phyloP scores from a whole-genome alignment of 1,140 invertebrate genomes.

The Ceratina calcarata region DNA sequence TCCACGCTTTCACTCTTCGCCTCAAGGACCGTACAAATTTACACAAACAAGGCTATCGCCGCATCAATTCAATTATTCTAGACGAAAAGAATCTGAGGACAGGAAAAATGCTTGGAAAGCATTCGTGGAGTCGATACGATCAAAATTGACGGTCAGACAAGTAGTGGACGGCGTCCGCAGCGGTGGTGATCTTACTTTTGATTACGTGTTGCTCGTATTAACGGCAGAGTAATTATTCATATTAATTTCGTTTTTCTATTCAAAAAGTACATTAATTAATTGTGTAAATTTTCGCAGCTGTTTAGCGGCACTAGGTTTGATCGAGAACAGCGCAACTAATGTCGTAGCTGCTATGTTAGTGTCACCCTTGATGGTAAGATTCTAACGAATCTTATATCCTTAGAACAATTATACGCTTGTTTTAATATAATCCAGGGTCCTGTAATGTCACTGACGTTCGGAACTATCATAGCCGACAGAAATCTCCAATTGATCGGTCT shows the following conservation, averaged over 20 bases:
- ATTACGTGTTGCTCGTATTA: slow-evolving; percentile 89
- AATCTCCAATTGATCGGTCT: slow-evolving; percentile 84
- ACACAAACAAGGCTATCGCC: too few relatives aligned
- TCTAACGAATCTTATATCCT: too few relatives aligned
- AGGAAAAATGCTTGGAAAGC: slow-evolving; percentile 84
- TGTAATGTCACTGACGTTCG: slow-evolving; percentile 92
- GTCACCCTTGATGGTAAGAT: slow-evolving; percentile 88
- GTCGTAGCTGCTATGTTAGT: slow-evolving; percentile 94
- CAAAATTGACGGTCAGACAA: slow-evolving; percentile 91
- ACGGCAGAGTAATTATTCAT: slow-evolving; percentile 87
- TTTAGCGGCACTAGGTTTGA: slow-evolving; percentile 86
- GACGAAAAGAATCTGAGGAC: slow-evolving; percentile 69
- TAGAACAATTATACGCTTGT: not conserved
- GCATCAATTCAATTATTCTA: slow-evolving; percentile 19
- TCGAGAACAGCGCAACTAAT: slow-evolving; percentile 90
- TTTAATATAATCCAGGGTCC: slow-evolving; percentile 82
- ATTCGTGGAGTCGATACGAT: slow-evolving; percentile 87
- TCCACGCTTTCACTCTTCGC: too few relatives aligned
- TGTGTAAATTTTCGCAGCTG: slow-evolving; percentile 66
- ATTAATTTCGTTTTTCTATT: not conserved
- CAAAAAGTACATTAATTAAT: too few relatives aligned
- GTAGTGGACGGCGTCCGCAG: slow-evolving; percentile 90
- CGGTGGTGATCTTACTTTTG: slow-evolving; percentile 90
- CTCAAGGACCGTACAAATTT: too few relatives aligned
- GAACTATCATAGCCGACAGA: slow-evolving; percentile 88